Percentiles rank a stretch among this genome's conserved stretches.
Evolutionary conservation across 2,888 invertebrate species (phyloP).

Genomic region (Tenthredo amoena): DNA sequence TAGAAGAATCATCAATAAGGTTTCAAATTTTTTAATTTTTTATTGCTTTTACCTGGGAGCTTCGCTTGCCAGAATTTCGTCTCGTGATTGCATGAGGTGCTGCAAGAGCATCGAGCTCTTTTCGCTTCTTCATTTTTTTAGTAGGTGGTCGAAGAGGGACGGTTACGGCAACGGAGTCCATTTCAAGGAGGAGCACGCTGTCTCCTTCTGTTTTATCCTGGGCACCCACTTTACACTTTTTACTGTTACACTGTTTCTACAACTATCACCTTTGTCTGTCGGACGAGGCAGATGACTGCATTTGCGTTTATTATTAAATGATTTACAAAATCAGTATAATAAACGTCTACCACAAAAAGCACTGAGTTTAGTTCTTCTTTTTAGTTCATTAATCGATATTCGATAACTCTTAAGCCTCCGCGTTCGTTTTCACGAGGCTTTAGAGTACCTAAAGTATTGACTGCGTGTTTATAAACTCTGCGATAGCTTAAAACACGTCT

Average conservation of each 20-base stretch:
- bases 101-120: slow-evolving; percentile 87
- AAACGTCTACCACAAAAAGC: neutral
- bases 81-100: slow-evolving; percentile 78
- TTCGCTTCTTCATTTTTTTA: slow-evolving; percentile 89
- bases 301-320: slow-evolving; percentile 6
- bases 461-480: neutral
- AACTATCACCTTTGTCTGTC: slow-evolving; percentile 39
- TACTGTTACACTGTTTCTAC: neutral
- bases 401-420: neutral
- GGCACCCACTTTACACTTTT: slow-evolving; percentile 50
- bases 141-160: slow-evolving; percentile 81
- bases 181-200: slow-evolving; percentile 71
- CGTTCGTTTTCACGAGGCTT: neutral
- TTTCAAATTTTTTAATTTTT: slow-evolving; percentile 33
- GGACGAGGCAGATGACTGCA: neutral
- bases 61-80: slow-evolving; percentile 74
- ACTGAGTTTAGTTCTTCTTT: neutral
- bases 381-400: neutral
- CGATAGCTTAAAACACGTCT: neutral
- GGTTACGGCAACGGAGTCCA: slow-evolving; percentile 84
- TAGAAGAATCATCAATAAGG: neutral
- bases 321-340: neutral
- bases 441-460: neutral
- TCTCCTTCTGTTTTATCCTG: slow-evolving; percentile 40
- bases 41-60: slow-evolving; percentile 69